phyloP scores from a whole-genome alignment of 2,797 vertebrate genomes.

The Margarornis squamiger region DNA sequence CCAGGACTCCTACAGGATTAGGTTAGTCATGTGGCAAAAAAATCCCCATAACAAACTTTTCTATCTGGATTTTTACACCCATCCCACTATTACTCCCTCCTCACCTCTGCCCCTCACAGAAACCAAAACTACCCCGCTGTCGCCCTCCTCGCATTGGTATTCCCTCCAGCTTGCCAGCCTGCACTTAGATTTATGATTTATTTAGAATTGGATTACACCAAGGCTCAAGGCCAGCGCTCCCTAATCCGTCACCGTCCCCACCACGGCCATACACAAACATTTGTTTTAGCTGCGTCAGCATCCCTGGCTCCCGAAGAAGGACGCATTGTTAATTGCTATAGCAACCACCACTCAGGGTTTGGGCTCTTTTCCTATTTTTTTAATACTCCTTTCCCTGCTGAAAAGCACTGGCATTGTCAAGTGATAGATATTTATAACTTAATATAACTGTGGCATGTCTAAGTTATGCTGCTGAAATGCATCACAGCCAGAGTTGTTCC shows the following conservation, averaged over 20 bases:
- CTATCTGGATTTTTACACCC: not conserved
- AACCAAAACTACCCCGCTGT: conserved; percentile 6
- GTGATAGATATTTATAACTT: conserved; percentile 78
- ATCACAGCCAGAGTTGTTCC: conserved; percentile 59
- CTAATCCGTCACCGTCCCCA: conserved; percentile 75
- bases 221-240: conserved; percentile 74
- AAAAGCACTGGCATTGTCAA: conserved; percentile 67
- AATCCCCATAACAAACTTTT: not conserved
- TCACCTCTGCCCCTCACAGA: not conserved
- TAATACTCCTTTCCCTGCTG: not conserved
- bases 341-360: conserved; percentile 63
- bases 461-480: conserved; percentile 63
- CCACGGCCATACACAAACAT: conserved; percentile 73
- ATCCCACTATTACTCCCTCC: not conserved
- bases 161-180: conserved; percentile 46
- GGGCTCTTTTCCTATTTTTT: not conserved
- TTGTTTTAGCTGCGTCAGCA: conserved; percentile 81
- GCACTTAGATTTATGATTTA: conserved; percentile 78
- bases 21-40: not conserved
- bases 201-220: conserved; percentile 76
- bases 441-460: conserved; percentile 56
- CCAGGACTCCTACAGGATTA: not conserved
- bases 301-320: conserved; percentile 56
- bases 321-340: conserved; percentile 73
- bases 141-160: conserved; percentile 53